phyloP scores from a whole-genome alignment of 2,888 invertebrate genomes.

The Drosophila peninsularis region DNA sequence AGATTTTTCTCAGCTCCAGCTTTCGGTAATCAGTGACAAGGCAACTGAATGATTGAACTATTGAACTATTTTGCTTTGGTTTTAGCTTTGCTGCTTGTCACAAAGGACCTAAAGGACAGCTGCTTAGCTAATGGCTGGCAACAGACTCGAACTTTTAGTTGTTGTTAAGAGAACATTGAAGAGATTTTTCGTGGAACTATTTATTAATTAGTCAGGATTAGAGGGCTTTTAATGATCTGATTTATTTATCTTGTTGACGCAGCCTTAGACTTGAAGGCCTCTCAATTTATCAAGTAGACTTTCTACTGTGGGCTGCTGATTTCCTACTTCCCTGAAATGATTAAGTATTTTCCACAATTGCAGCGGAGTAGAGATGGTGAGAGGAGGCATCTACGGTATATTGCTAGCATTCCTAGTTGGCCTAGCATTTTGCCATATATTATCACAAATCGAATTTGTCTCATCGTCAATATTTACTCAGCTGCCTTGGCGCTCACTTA shows the following conservation, averaged over 20 bases:
- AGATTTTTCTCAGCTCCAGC: slow-evolving; percentile 13
- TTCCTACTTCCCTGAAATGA: neutral
- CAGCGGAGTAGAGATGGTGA: neutral
- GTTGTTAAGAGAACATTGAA: neutral
- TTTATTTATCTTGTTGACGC: slow-evolving; percentile 30
- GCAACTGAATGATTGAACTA: slow-evolving; percentile 6
- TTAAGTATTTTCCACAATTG: neutral
- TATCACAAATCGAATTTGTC: slow-evolving; percentile 1
- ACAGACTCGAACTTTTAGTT: neutral
- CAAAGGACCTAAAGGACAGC: slow-evolving; percentile 5
- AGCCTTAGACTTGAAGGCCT: slow-evolving; percentile 19
- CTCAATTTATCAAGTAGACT: slow-evolving; percentile 50
- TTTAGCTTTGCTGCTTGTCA: neutral
- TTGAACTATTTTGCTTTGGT: neutral
- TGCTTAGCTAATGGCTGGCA: slow-evolving; percentile 1
- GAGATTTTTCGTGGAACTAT: neutral
- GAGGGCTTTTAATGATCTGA: neutral
- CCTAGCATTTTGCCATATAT: neutral
- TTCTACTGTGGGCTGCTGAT: slow-evolving; percentile 15
- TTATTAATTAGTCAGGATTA: slow-evolving; percentile 6
- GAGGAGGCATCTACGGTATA: neutral
- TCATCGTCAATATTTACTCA: slow-evolving; percentile 11
- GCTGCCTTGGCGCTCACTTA: slow-evolving; percentile 1
- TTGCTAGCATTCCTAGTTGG: neutral
- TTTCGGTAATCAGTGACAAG: slow-evolving; percentile 14